These are phyloP conservation scores for Drosophila quinaria DNA, from an alignment of 2,888 invertebrate genomes.

Conservation along the genomic window DNA sequence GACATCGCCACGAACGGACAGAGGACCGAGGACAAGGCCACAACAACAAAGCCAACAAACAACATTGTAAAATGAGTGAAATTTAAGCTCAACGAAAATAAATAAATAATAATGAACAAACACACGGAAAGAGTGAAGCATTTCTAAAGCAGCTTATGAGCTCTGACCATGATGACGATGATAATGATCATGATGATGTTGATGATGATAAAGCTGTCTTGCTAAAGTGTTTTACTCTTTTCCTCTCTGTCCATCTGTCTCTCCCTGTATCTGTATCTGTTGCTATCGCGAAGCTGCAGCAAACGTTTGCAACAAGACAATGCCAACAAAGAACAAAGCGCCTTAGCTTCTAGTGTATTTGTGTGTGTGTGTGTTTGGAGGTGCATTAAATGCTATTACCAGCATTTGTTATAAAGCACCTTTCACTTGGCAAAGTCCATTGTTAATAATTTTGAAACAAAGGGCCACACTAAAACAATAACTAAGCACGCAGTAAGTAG, in stretches of 20 bases:
- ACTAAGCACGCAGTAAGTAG: conserved; percentile 79
- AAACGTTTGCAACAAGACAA: conserved; percentile 57
- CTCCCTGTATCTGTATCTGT: neutral
- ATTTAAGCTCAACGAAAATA: conserved; percentile 56
- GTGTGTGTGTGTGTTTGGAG: conserved; percentile 51
- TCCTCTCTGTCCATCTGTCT: neutral
- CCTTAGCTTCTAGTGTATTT: conserved; percentile 44
- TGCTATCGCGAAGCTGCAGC: conserved; percentile 22
- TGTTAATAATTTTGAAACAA: conserved; percentile 79
- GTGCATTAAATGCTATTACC: conserved; percentile 80
- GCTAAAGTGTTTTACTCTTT: conserved; percentile 8
- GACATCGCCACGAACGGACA: too few relatives aligned
- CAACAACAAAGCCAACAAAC: conserved; percentile 22
- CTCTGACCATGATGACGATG: conserved; percentile 28
- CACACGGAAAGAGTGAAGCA: conserved; percentile 54
- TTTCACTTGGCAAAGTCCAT: conserved; percentile 65
- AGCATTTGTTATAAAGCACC: conserved; percentile 44
- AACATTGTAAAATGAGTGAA: conserved; percentile 40
- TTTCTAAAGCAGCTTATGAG: conserved; percentile 71
- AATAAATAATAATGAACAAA: conserved; percentile 70
- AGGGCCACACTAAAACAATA: conserved; percentile 80
- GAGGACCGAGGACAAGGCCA: conserved; percentile 18
- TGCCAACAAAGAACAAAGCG: conserved; percentile 62
- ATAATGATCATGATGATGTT: conserved; percentile 19
- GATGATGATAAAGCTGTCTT: conserved; percentile 23